Percentiles rank a stretch among this genome's conserved stretches.
Evolutionary conservation across 92 coral and sea anemone species (phyloP).

Genomic region (Muricea muricata): DNA sequence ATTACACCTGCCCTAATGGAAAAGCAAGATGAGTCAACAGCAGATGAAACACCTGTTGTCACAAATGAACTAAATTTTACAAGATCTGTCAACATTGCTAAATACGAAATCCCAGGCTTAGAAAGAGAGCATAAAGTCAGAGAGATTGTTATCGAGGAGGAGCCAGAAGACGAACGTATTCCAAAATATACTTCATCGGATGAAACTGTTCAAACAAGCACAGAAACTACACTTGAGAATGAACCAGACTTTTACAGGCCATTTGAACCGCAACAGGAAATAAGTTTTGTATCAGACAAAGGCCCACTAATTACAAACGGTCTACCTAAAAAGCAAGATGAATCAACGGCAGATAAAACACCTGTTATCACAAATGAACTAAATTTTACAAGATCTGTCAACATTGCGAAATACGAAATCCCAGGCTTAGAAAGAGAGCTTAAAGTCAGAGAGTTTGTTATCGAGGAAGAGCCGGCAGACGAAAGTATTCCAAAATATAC

Average conservation of each 20-base stretch:
- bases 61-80: too few relatives aligned
- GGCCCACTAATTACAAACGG: not conserved
- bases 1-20: not conserved
- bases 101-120: not conserved
- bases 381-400: not conserved
- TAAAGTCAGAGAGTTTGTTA: not conserved
- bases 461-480: not conserved
- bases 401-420: not conserved
- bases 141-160: not conserved
- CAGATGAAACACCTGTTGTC: too few relatives aligned
- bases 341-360: not conserved
- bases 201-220: not conserved
- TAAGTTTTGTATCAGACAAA: not conserved
- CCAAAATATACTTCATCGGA: not conserved
- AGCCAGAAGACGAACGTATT: not conserved
- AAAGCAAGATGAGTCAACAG: not conserved
- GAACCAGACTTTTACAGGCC: conserved; percentile 9
- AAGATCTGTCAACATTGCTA: not conserved
- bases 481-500: not conserved
- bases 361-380: not conserved
- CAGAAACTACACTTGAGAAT: not conserved
- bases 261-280: not conserved
- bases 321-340: not conserved
- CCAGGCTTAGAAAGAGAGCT: not conserved
- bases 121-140: not conserved